These are phyloP conservation scores for Pseudococcus jackbeardsleyi DNA, from an alignment of 2,888 invertebrate genomes.

Conservation along the genomic window DNA sequence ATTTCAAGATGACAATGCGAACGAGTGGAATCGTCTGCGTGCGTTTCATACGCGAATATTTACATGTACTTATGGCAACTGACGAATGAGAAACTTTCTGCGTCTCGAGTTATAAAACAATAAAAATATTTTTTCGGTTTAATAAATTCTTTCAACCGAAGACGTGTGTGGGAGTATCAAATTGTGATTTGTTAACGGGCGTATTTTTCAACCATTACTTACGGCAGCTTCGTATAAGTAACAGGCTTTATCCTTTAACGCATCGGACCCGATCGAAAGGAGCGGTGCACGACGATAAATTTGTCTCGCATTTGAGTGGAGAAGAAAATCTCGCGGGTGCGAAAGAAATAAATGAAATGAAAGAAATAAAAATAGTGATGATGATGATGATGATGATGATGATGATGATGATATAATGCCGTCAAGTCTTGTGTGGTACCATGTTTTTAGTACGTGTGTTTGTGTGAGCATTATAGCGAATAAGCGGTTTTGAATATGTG, in stretches of 20 bases:
- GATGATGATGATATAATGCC: no score
- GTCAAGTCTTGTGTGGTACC: no score
- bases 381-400: no score
- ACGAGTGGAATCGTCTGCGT: no score
- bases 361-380: neutral
- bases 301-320: neutral
- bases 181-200: neutral
- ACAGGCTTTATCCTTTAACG: neutral
- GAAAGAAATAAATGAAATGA: neutral
- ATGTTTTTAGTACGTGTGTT: no score
- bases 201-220: neutral
- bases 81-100: neutral
- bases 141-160: neutral
- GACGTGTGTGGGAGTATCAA: neutral
- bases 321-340: neutral
- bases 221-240: neutral
- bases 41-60: no score
- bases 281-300: neutral
- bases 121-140: neutral
- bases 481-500: conserved; percentile 16
- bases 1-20: no score
- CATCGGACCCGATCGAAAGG: neutral
- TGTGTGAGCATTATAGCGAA: neutral
- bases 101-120: conserved; percentile 1
- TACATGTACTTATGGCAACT: no score